Conservation (phyloP, 2,888 invertebrate genomes). For the Drosophila maculinotata region DNA sequence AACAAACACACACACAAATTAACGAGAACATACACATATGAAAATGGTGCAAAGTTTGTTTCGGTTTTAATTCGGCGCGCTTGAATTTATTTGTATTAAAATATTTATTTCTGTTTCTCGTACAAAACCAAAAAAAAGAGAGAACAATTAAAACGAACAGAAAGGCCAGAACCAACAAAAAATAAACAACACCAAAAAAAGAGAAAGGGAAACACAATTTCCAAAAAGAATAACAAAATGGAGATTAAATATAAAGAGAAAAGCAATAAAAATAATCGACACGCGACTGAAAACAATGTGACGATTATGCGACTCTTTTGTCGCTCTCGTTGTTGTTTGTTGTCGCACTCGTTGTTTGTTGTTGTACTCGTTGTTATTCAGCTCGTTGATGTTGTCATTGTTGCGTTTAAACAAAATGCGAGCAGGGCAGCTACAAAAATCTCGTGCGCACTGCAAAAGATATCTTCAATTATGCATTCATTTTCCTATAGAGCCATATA, state of each 20-base stretch:
- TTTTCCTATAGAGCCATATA: neutral
- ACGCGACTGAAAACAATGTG: conserved; percentile 45
- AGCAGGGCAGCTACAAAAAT: conserved; percentile 3
- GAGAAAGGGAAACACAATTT: conserved; percentile 8
- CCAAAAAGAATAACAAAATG: conserved; percentile 26
- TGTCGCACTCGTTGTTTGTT: conserved; percentile 1
- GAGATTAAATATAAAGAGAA: conserved; percentile 21
- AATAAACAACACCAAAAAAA: conserved; percentile 9
- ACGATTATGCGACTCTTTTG: conserved; percentile 43
- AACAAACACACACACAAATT: conserved; percentile 20
- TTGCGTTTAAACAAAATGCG: conserved; percentile 24
- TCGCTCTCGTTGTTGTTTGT: conserved; percentile 14
- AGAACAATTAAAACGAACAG: conserved; percentile 6
- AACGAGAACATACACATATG: conserved; percentile 15
- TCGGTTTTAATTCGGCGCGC: conserved; percentile 84
- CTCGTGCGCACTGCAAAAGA: conserved; percentile 31
- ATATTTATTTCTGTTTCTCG: conserved; percentile 31
- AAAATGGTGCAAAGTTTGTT: conserved; percentile 83
- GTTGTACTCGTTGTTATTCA: conserved; percentile 4
- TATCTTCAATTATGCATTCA: conserved; percentile 48
- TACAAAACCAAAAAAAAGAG: conserved; percentile 19
- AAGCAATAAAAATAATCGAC: conserved; percentile 33
- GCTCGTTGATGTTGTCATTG: conserved; percentile 1
- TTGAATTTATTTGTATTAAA: conserved; percentile 73
- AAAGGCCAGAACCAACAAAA: conserved; percentile 13